Evolutionary conservation across 2,888 invertebrate species (phyloP), one percentile per base, ranked within the genome.

Genomic region (Eristalis arbustorum): DNA sequence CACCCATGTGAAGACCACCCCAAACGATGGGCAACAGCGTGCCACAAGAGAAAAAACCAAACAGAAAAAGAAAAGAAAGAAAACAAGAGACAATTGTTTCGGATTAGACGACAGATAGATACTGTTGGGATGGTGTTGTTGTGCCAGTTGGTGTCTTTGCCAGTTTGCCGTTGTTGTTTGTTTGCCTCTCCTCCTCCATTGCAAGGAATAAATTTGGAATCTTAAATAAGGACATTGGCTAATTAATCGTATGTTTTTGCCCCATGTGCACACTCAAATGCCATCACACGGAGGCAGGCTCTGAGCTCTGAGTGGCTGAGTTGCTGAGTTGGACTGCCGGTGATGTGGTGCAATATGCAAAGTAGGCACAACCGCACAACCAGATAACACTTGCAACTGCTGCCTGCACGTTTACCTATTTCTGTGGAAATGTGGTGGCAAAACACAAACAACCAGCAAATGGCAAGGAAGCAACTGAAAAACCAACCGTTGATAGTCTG

Each of bases 31-130:
- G 61, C 57, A 49, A 57, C 63, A 62, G 69, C 78, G 23, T 61
- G 84, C 18, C 14, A 76, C 31, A 63, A 22, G 31, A 22, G 49
- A 34, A 75, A 56, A 23, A n/a, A 3, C 25, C 1, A 59, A 71
- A 67, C 80, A 78, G 68, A 85, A 68, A 31, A 76, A 23, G 34
- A 61, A 79, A 74, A 81, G 28, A 61, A 66, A 88, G 78, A 71
- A 69, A 78, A 78, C 61, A 84, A 87, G 84, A 76, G 74, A 89
- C 77, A 85, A 88, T 88, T 89, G 88, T 89, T 49, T 91, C 71
- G 80, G 89, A 89, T 91, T 91, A 89, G 90, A 90, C 90, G 90
- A 90, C 90, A 91, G 91, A 91, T 90, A 88, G 77, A 80, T 75
- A 88, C 81, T 72, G 76, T 80, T 64, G 59, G 56, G 67, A 59